Evolutionary conservation across 2,888 invertebrate species (phyloP).

Genomic region (Eristalis pertinax): DNA sequence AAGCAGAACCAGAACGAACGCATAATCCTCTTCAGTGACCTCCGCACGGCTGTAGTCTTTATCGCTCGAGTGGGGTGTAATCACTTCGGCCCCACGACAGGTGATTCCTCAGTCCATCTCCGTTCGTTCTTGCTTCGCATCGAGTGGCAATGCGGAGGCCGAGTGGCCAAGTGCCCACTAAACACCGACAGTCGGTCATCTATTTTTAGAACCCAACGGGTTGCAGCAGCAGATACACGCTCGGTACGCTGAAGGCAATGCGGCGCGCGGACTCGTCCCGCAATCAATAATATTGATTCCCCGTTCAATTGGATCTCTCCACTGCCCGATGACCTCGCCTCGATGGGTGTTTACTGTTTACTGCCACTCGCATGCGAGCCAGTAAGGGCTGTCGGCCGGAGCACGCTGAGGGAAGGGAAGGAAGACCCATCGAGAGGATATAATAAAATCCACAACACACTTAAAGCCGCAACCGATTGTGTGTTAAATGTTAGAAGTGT

Average conservation of each 20-base stretch:
- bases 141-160: not conserved
- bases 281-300: constrained; percentile 67
- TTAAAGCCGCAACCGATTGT: constrained; percentile 61
- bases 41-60: constrained; percentile 17
- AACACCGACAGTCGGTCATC: constrained; percentile 20
- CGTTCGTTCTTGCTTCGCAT: not conserved
- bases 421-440: not conserved
- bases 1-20: not conserved
- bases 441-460: constrained; percentile 46
- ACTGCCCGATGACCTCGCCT: constrained; percentile 29
- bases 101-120: constrained; percentile 51
- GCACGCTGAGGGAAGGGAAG: too few relatives aligned
- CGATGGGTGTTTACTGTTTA: constrained; percentile 21
- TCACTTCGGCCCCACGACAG: constrained; percentile 58
- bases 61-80: constrained; percentile 37
- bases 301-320: constrained; percentile 40
- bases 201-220: constrained; percentile 30
- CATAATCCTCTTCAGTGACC: constrained; percentile 11
- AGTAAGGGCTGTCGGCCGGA: constrained; percentile 14
- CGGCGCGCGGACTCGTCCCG: not conserved
- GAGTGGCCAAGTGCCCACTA: constrained; percentile 13
- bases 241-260: constrained; percentile 8
- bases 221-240: not conserved
- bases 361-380: constrained; percentile 39
- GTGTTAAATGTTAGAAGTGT: constrained; percentile 58